Evolutionary conservation across 2,797 vertebrate species (phyloP), one percentile per base, ranked within the genome.

Genomic region (Garrulus glandarius): DNA sequence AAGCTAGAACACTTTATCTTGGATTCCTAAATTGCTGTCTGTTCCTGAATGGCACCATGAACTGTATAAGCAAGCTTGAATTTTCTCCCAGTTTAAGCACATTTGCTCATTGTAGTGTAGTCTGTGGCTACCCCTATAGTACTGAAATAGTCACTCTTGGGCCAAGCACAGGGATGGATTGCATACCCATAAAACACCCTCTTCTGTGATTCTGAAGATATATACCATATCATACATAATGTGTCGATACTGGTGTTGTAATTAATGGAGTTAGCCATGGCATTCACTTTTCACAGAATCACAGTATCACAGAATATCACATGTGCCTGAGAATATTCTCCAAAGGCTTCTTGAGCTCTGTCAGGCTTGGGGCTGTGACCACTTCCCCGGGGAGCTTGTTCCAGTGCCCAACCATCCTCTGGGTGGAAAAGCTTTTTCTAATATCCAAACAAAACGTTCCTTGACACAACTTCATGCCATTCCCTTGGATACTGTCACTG

Each of bases 91-190:
- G 11, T 26, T 75, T 39, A 71, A 69, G 47, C 32, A 50, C 15
- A 17, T 4, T 63, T 79, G 12, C 26, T 72, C 2, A 0, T 8
- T 52, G 32, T 49, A 34, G 22, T 14, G 4, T 24, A 44, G 29
- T n/a, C 23, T 88, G 18, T n/a, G 26, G 32, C 21, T 70, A 10
- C 15, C 24, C 44, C 29, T 76, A 3, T 16, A 56, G 14, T 27
- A 39, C 19, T 84, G 34, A 41, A 74, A 10, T 7, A 36, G 18
- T 46, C 22, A 39, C 16, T n/a, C 32, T 71, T 76, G 22, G 10
- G n/a, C 27, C 19, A 49, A 53, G 36, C 11, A 64, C 36, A 61
- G 15, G 24, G 16, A 10, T 56, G 14, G 56, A 74, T 16, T 59
- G 10, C 22, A 44, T 16, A 59, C 5, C 30, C 32, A 30, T 36